Base-by-base conservation (phyloP, 2,797 vertebrate genomes). In the Crenichthys baileyi region DNA sequence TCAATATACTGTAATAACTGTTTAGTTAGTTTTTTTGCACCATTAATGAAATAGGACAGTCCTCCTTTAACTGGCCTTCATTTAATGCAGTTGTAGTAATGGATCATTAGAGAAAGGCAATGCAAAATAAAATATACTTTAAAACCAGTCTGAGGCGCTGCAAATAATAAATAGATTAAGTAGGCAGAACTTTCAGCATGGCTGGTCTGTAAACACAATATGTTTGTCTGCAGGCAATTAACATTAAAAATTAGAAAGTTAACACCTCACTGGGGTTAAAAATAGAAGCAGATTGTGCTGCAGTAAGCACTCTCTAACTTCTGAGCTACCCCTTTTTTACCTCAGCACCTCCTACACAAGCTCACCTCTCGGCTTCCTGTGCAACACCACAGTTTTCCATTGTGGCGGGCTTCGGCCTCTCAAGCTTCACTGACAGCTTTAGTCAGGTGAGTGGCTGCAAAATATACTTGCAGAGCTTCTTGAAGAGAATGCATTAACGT, bases 341-440 rank as follows among this genome's bases (percentile, higher is more conserved):
- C 85, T 85, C 90, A 86, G 87, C 82, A 84, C 91, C 91, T 90
- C 94, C 94, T 87, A 94, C 94, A 91, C 83, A 50, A 85, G 77
- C 6, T 58, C 91, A 85, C 87, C 89, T 92, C 88, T 79, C 48
- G 87, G 85, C 92, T 95, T 96, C 95, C 95, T 95, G 94, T 92
- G 84, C 87, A 87, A 73, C 72, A 90, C 93, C 92, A 90, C 92
- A 92, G 79, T 92, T 95, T 96, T 95, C 95, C 94, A 95, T 88
- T 92, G 90, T 85, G 88, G 88, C 77, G 70, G 67, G 61, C 53
- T 77, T 15, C 50, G 46, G 72, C 78, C 84, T 72, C 39, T 82
- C 29, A 68, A 72, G 80, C 72, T 80, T 85, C 82, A 51, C 80
- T 82, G 46, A 75, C 75, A 79, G 7, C 29, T 79, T 77, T 7